Base-by-base conservation (phyloP, 1,140 invertebrate genomes). In the Eupristina koningsbergeri region DNA sequence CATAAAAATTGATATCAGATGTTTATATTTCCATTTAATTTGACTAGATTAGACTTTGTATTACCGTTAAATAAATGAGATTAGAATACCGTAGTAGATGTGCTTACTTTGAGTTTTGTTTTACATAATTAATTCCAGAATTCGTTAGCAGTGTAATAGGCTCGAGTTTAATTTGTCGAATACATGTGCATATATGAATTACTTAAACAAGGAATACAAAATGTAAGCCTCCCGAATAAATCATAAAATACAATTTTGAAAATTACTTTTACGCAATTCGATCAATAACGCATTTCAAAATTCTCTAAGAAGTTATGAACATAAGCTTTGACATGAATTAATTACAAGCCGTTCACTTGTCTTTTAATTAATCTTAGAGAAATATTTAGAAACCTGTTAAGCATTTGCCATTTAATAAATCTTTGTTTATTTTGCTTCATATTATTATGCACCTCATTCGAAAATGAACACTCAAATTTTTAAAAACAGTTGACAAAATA, bases 331-430 rank as follows among this genome's bases (percentile, higher is more conserved):
- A 63, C 50, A 31, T n/a, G 53, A 26, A 77, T 77, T 77, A 77
- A 77, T 77, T 77, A 61, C 34, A n/a, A 39, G 31, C 34, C 22
- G 67, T 79, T 67, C 47, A 3, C 34, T 67, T 67, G 77, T 79
- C 45, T 79, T 79, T 79, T 41, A 45, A 79, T 64, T 79, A 53
- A 22, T 29, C 31, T 9, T 26, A 3, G 29, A n/a, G 41, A 34
- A 71, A 41, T 71, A 41, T 71, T 71, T 71, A 71, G 39, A n/a
- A 41, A n/a, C 0, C 31, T 11, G 17, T 6, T 3, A 36, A 71
- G 39, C 11, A 19, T 53, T 47, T n/a, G n/a, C n/a, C n/a, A n/a
- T n/a, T n/a, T n/a, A n/a, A n/a, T n/a, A n/a, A n/a, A n/a, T n/a
- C n/a, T 6, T 34, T 22, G 15, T 53, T 53, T 26, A 50, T 53